phyloP scores from a whole-genome alignment of 2,888 invertebrate species.

The Metallyticus violacea region DNA sequence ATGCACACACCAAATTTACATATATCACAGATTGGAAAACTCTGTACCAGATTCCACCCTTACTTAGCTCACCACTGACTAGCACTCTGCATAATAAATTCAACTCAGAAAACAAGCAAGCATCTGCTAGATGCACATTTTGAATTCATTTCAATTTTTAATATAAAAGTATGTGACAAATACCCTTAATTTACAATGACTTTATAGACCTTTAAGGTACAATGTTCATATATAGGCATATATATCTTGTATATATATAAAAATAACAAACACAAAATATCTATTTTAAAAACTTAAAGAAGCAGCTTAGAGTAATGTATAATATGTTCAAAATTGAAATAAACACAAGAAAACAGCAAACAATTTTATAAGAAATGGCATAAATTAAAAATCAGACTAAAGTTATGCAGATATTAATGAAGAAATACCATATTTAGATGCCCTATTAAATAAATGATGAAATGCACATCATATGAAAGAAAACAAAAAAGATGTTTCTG shows the following conservation, averaged over 20 bases:
- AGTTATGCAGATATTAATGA: slow-evolving; percentile 18
- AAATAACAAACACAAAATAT: slow-evolving; percentile 32
- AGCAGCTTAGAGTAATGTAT: slow-evolving; percentile 24
- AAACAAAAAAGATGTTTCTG: neutral
- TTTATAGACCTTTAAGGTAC: slow-evolving; percentile 1
- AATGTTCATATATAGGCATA: neutral
- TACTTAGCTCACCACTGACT: slow-evolving; percentile 22
- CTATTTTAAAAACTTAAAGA: slow-evolving; percentile 29
- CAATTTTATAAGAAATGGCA: slow-evolving; percentile 18
- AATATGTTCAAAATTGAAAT: slow-evolving; percentile 24
- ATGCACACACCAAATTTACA: slow-evolving; percentile 4
- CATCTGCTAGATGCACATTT: neutral
- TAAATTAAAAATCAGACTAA: slow-evolving; percentile 8
- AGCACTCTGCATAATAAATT: slow-evolving; percentile 17
- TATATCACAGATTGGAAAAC: slow-evolving; percentile 29
- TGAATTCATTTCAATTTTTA: neutral
- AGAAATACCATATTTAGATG: slow-evolving; percentile 20
- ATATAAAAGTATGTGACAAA: slow-evolving; percentile 9
- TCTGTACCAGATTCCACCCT: neutral
- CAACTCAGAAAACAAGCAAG: neutral
- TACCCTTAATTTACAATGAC: slow-evolving; percentile 21
- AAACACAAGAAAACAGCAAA: slow-evolving; percentile 5
- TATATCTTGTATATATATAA: slow-evolving; percentile 27
- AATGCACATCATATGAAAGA: slow-evolving; percentile 8
- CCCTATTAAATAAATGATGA: slow-evolving; percentile 20